Percentiles rank a stretch among this genome's conserved stretches.
phyloP scores from a whole-genome alignment of 1,140 invertebrate genomes.

The Caenorhabditis remanei region DNA sequence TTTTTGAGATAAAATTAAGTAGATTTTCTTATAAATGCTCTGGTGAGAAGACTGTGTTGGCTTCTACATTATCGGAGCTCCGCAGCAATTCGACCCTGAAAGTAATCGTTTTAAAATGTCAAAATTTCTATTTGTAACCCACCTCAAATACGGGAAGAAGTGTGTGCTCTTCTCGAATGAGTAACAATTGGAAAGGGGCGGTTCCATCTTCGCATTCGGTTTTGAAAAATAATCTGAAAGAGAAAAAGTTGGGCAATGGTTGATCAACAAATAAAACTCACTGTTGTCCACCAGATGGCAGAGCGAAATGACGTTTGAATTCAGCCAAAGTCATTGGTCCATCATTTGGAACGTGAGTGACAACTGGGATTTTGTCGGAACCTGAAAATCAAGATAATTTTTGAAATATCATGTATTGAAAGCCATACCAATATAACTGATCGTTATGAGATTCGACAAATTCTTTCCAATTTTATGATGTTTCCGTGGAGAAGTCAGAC shows the following conservation, averaged over 20 bases:
- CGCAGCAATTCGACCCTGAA: constrained; percentile 34
- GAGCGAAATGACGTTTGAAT: constrained; percentile 71
- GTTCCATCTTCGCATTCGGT: constrained; percentile 73
- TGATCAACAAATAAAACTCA: constrained; percentile 59
- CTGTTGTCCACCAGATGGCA: constrained; percentile 69
- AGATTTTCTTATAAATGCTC: neutral
- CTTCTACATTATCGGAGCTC: constrained; percentile 18
- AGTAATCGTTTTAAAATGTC: neutral
- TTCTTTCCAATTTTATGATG: constrained; percentile 37
- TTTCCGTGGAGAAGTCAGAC: constrained; percentile 60
- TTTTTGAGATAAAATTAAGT: too few relatives aligned
- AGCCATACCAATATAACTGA: constrained; percentile 53
- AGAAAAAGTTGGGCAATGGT: neutral
- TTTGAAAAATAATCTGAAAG: constrained; percentile 77
- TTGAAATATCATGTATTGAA: neutral
- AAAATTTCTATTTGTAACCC: neutral
- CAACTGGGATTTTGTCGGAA: constrained; percentile 71
- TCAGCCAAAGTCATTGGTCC: constrained; percentile 70
- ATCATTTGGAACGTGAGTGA: constrained; percentile 71
- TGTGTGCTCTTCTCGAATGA: constrained; percentile 70
- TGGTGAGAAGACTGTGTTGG: neutral
- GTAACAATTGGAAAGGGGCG: constrained; percentile 72
- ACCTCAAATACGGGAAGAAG: constrained; percentile 73
- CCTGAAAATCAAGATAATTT: constrained; percentile 20
- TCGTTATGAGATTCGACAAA: constrained; percentile 17